Conservation (phyloP, 2,888 invertebrate species). For the Agrotis ipsilon region DNA sequence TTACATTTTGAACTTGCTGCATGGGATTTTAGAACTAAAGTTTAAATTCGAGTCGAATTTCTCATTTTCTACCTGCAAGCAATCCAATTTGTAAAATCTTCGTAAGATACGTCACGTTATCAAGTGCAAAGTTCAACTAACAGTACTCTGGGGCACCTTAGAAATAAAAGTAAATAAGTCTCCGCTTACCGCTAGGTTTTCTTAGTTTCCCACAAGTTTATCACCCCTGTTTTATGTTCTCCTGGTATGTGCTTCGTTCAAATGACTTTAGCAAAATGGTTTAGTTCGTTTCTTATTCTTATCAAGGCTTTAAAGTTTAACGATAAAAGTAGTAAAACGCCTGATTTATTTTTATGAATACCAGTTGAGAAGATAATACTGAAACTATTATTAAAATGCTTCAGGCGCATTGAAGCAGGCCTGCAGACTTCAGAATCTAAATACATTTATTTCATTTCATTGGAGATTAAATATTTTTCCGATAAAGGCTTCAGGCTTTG, state of each 20-base stretch:
- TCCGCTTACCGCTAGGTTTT: not conserved
- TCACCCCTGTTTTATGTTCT: constrained; percentile 23
- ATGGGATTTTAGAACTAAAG: no score
- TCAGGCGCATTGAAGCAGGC: not conserved
- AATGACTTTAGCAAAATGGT: constrained; percentile 17
- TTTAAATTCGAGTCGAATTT: no score
- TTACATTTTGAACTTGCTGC: not conserved
- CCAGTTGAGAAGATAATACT: not conserved
- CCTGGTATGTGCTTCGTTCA: constrained; percentile 10
- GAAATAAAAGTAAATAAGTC: constrained; percentile 29
- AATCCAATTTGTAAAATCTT: not conserved
- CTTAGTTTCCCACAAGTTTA: constrained; percentile 32
- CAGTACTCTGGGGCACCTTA: not conserved
- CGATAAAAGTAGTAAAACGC: not conserved
- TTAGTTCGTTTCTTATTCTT: not conserved
- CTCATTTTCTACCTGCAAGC: not conserved
- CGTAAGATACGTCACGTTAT: not conserved
- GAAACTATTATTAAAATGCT: not conserved
- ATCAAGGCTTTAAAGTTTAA: not conserved
- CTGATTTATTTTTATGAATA: not conserved
- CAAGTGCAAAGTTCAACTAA: constrained; percentile 16
- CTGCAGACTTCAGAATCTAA: not conserved
- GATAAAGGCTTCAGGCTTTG: not conserved
- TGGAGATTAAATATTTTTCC: not conserved
- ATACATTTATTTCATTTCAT: not conserved